These are phyloP conservation scores for Aleiodes sp. DNA, from an alignment of 1,140 invertebrate species.

Conservation along the genomic window DNA sequence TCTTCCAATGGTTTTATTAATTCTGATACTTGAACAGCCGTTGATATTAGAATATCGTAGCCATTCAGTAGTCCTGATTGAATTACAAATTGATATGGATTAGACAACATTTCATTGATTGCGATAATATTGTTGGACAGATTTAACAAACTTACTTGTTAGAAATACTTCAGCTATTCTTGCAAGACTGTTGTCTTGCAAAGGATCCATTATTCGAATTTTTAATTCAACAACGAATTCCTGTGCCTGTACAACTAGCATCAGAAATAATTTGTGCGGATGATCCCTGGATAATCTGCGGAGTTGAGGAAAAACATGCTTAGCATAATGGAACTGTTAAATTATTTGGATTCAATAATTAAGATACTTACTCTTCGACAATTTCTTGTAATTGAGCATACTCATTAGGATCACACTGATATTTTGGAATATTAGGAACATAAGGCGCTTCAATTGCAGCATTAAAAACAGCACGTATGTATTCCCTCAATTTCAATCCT, in stretches of 20 bases:
- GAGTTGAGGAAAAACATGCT: too few species aligned
- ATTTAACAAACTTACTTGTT: slow-evolving; percentile 55
- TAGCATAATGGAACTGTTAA: too few species aligned
- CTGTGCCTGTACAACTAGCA: slow-evolving; percentile 71
- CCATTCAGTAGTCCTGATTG: slow-evolving; percentile 71
- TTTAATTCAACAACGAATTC: slow-evolving; percentile 74
- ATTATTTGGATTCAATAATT: too few species aligned
- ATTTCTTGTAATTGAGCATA: slow-evolving; percentile 45
- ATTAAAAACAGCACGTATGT: slow-evolving; percentile 64
- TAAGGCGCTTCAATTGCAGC: slow-evolving; percentile 58
- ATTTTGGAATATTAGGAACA: slow-evolving; percentile 42
- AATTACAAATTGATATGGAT: too few species aligned
- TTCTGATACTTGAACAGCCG: slow-evolving; percentile 67
- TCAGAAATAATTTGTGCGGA: slow-evolving; percentile 72
- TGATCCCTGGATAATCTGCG: slow-evolving; percentile 70
- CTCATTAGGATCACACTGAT: slow-evolving; percentile 44
- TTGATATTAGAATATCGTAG: slow-evolving; percentile 70
- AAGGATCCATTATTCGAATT: slow-evolving; percentile 68
- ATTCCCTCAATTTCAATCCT: slow-evolving; percentile 68
- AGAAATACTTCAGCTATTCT: slow-evolving; percentile 68
- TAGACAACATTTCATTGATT: too few species aligned
- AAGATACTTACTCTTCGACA: slow-evolving; percentile 48
- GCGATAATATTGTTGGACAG: neutral
- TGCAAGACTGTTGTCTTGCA: slow-evolving; percentile 63
- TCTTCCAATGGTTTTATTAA: slow-evolving; percentile 69